A percentile compares a stretch with the other conserved stretches of the same genome.
These are phyloP conservation scores for Scaptomyza tumidula DNA, from an alignment of 2,888 invertebrate species.

Conservation along the genomic window DNA sequence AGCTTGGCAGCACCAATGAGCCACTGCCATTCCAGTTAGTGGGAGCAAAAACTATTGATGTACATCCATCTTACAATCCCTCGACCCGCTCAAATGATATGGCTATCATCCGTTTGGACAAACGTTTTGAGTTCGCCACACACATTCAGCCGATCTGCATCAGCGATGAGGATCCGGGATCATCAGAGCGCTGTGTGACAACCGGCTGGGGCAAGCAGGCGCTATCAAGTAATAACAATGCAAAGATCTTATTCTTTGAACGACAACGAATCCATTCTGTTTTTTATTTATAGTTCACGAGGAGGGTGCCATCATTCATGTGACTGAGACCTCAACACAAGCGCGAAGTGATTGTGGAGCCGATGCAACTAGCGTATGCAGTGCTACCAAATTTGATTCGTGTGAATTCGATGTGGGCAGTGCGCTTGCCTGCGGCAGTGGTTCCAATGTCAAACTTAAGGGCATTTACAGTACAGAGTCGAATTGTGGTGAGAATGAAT, in stretches of 20 bases:
- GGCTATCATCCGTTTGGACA: conserved; percentile 89
- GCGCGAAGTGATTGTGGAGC: conserved; percentile 85
- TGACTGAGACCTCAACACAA: conserved; percentile 88
- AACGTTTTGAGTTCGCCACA: conserved; percentile 87
- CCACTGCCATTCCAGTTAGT: conserved; percentile 92
- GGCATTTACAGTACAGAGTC: conserved; percentile 92
- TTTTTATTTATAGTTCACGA: conserved; percentile 87
- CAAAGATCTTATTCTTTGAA: neutral
- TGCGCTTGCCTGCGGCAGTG: conserved; percentile 91
- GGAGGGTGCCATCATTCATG: conserved; percentile 90
- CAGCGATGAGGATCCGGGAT: conserved; percentile 86
- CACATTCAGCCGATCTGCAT: conserved; percentile 92
- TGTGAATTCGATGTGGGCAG: conserved; percentile 93
- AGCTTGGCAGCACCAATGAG: conserved; percentile 91
- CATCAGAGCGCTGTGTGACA: conserved; percentile 88
- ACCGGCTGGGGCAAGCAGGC: conserved; percentile 94
- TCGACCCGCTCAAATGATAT: conserved; percentile 88
- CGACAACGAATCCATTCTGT: conserved; percentile 4
- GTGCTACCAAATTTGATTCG: conserved; percentile 88
- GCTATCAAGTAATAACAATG: conserved; percentile 88
- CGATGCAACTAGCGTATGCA: conserved; percentile 86
- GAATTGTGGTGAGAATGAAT: conserved; percentile 86
- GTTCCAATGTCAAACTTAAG: conserved; percentile 88
- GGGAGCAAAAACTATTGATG: conserved; percentile 88
- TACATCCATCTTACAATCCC: conserved; percentile 89